These are phyloP conservation scores for Hirtodrosophila trivittata DNA, from an alignment of 2,888 invertebrate species.

Conservation along the genomic window DNA sequence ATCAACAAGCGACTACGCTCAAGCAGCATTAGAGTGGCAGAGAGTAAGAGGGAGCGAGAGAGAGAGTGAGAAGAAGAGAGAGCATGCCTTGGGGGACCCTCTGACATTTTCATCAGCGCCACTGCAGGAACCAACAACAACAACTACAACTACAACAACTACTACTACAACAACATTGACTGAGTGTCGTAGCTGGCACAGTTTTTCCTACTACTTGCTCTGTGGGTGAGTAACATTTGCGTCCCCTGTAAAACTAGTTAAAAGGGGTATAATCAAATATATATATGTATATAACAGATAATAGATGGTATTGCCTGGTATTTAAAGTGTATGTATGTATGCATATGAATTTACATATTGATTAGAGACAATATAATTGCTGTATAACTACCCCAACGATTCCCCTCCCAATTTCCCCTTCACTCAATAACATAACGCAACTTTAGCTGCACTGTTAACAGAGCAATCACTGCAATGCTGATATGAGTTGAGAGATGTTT, in stretches of 20 bases:
- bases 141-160: conserved; percentile 17
- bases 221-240: conserved; percentile 64
- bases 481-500: too few relatives aligned
- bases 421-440: too few relatives aligned
- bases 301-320: too few relatives aligned
- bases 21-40: not conserved
- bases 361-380: too few relatives aligned
- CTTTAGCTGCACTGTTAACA: too few relatives aligned
- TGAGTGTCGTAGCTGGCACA: conserved; percentile 52
- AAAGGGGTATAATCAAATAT: not conserved
- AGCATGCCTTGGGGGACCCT: conserved; percentile 71
- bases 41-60: conserved; percentile 12
- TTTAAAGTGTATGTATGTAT: too few relatives aligned
- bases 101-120: conserved; percentile 69
- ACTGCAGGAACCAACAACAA: conserved; percentile 47
- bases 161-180: conserved; percentile 21
- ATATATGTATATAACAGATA: conserved; percentile 5
- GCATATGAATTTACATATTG: too few relatives aligned
- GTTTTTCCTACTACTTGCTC: conserved; percentile 53
- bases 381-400: too few relatives aligned
- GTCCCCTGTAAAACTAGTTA: conserved; percentile 17
- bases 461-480: too few relatives aligned
- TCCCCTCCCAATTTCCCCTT: too few relatives aligned
- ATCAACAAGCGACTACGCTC: conserved; percentile 30
- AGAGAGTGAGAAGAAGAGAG: conserved; percentile 28